phyloP scores from a whole-genome alignment of 2,888 invertebrate species.

The Labia minor region DNA sequence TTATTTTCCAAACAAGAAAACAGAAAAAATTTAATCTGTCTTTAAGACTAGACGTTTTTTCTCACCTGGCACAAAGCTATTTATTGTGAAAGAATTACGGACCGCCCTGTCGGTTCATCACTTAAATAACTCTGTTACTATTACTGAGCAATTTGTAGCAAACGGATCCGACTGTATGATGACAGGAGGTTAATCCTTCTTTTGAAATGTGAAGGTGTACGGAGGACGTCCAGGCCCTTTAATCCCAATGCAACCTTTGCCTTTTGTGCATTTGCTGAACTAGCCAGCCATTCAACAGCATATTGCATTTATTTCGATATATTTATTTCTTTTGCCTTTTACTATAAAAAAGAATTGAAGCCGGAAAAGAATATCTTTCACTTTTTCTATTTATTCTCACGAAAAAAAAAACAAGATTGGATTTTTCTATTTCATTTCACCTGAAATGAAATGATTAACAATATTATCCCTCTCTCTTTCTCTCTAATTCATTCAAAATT shows the following conservation, averaged over 20 bases:
- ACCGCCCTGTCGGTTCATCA: not conserved
- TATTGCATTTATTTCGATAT: not conserved
- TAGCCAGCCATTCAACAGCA: not conserved
- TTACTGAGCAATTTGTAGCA: conserved; percentile 13
- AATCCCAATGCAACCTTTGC: not conserved
- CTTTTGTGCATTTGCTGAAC: not conserved
- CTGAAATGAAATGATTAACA: too few species aligned
- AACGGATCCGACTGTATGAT: not conserved
- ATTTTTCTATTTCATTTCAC: not conserved
- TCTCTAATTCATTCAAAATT: too few species aligned
- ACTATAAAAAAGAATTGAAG: not conserved
- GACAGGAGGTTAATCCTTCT: conserved; percentile 6
- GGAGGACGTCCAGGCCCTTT: not conserved
- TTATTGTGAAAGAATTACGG: not conserved
- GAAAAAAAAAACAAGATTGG: not conserved
- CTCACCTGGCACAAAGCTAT: not conserved
- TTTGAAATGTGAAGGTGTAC: not conserved
- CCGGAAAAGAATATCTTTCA: not conserved
- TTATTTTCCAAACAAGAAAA: conserved; percentile 7
- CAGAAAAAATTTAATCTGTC: conserved; percentile 4
- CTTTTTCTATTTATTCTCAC: not conserved
- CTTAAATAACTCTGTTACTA: not conserved
- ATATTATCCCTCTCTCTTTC: too few species aligned
- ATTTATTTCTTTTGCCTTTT: not conserved
- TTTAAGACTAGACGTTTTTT: not conserved